Conservation (phyloP, 1,140 invertebrate genomes). For the Cryptotermes secundus region DNA sequence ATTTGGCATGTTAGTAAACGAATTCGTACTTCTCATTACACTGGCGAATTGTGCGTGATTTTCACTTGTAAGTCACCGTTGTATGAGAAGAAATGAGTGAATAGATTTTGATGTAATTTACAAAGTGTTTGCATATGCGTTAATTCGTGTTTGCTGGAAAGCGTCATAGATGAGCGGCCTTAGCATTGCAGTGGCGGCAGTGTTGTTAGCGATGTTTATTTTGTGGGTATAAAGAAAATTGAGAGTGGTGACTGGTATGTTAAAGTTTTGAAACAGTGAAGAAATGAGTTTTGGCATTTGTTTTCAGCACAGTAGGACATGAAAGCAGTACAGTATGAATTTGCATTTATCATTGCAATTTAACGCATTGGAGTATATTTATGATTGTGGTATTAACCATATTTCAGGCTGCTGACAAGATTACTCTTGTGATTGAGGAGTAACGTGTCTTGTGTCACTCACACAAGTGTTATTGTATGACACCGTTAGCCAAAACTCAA, state of each 20-base stretch:
- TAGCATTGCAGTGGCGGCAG: not conserved
- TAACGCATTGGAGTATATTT: not conserved
- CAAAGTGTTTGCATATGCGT: not conserved
- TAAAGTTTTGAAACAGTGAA: not conserved
- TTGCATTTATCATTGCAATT: not conserved
- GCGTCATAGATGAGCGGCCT: slow-evolving; percentile 2
- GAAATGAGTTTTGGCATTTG: not conserved
- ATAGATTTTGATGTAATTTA: not conserved
- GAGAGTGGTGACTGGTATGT: not conserved
- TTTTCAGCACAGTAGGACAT: not conserved
- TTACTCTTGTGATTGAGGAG: not conserved
- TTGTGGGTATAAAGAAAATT: not conserved
- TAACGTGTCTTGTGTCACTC: not conserved
- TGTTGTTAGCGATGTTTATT: not conserved
- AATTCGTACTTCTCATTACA: not conserved
- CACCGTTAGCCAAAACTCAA: too few relatives aligned
- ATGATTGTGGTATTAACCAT: not conserved
- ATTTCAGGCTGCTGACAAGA: not conserved
- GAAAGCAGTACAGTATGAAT: not conserved
- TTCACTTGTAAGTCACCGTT: not conserved
- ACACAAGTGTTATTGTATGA: too few relatives aligned
- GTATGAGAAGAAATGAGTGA: not conserved
- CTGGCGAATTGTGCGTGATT: not conserved
- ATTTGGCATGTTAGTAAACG: not conserved
- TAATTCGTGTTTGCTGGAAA: not conserved